A percentile compares a stretch with the other conserved stretches of the same genome.
phyloP scores from a whole-genome alignment of 2,888 invertebrate genomes.

The Parnassius orleans region DNA sequence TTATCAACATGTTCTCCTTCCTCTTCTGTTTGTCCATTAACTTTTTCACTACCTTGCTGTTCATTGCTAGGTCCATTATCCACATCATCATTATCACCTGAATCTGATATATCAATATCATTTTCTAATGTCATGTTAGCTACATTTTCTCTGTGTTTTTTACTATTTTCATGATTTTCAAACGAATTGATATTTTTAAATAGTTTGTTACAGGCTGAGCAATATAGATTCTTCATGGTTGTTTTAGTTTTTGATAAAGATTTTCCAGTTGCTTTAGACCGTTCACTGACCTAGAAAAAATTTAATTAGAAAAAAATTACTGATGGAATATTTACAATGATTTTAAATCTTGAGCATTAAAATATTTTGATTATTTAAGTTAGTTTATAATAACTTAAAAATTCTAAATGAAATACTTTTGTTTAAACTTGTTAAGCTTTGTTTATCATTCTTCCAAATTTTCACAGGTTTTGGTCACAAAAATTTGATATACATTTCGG shows the following conservation, averaged over 20 bases:
- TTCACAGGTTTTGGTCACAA: no score
- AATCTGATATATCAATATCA: constrained; percentile 76
- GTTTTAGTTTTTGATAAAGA: constrained; percentile 68
- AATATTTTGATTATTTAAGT: no score
- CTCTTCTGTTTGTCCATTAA: constrained; percentile 60
- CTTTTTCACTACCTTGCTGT: constrained; percentile 42
- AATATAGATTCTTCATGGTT: constrained; percentile 84
- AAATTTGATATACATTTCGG: no score
- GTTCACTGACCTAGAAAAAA: constrained; percentile 64
- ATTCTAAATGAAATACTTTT: no score
- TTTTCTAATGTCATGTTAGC: constrained; percentile 80
- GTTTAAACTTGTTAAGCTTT: no score
- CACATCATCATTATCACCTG: constrained; percentile 46
- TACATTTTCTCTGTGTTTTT: constrained; percentile 94
- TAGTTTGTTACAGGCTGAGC: constrained; percentile 95
- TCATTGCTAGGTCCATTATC: constrained; percentile 37
- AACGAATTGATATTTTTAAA: constrained; percentile 96
- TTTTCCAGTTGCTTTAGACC: constrained; percentile 75
- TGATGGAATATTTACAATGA: no score
- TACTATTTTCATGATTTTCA: constrained; percentile 93
- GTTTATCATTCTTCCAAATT: no score
- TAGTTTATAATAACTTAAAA: no score
- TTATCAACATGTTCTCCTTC: constrained; percentile 49
- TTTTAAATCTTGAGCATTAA: no score
- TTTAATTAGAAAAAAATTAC: constrained; percentile 14